Base-by-base conservation (phyloP, 2,113 vertebrate species). In the Dromaius novaehollandiae region DNA sequence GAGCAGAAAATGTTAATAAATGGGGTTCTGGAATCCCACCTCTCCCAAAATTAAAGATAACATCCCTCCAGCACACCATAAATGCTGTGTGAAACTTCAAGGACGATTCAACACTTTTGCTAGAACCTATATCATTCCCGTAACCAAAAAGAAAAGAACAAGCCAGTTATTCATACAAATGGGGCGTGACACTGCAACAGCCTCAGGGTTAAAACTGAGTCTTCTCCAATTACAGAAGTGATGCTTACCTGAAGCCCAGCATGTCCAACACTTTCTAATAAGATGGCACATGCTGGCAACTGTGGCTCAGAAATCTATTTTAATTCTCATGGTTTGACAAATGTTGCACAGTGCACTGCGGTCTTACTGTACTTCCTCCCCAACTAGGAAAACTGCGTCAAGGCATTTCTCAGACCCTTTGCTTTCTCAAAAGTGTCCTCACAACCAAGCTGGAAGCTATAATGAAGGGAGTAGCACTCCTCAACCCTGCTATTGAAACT, bases 1-100 rank as follows among this genome's bases (percentile, higher is more conserved):
- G 21, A 85, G 19, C 56, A 94, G 18, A 82, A 93, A 93, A 87
- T 82, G 22, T 7, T 79, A 68, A 61, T 32, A 48, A 89, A 84
- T 51, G 22, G 32, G 13, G 82, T 51, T 26, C 34, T 26, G 17
- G 36, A 73, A 73, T 82, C 26, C 9, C 26, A 56, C 8, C 19
- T 79, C 51, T 79, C 25, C 30, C 42, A 79, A 8, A 82, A 56
- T 44, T 76, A 42, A 56, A 82, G 21, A 3, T 3, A 60, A 56
- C 68, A 25, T 76, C 86, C 36, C 73, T 64, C 30, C 12, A 81
- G 40, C 20, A 86, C 25, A 80, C 25, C 34, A 78, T 18, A 9
- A 13, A 55, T 40, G 44, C 26, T 87, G 3, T 68, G 9, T 68
- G 56, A 79, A 92, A 93, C 22, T 42, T 50, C 22, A 34, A 13